Evolutionary conservation across 1,140 invertebrate species (phyloP).

Genomic region (Andricus grossulariae): DNA sequence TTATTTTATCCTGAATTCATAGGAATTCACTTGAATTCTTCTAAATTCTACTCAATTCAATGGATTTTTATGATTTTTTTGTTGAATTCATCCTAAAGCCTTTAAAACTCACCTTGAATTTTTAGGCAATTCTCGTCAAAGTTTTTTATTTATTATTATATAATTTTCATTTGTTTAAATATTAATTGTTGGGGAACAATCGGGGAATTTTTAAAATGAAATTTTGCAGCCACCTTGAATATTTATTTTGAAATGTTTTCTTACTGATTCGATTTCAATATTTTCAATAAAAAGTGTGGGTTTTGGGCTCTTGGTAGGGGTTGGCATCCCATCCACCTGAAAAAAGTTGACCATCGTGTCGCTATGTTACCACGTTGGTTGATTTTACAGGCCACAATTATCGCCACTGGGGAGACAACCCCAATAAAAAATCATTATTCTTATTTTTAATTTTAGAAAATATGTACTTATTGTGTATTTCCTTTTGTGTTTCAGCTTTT

Average conservation of each 20-base stretch:
- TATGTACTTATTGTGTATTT: not conserved
- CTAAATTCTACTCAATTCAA: too few relatives aligned
- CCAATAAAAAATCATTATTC: slow-evolving; percentile 72
- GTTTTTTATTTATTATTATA: too few relatives aligned
- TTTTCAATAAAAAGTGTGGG: slow-evolving; percentile 56
- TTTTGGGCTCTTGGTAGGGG: slow-evolving; percentile 76
- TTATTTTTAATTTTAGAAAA: not conserved
- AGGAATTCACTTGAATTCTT: too few relatives aligned
- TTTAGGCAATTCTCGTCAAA: too few relatives aligned
- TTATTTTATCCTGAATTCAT: too few relatives aligned
- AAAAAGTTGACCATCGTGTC: slow-evolving; percentile 33
- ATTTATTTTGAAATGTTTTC: not conserved
- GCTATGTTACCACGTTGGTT: slow-evolving; percentile 20
- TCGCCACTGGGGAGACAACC: slow-evolving; percentile 75
- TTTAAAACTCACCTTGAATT: too few relatives aligned
- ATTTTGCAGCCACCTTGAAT: too few relatives aligned
- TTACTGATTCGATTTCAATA: not conserved
- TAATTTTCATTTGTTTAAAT: too few relatives aligned
- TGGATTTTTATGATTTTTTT: too few relatives aligned
- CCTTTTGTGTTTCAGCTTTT: not conserved
- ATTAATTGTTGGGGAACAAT: too few relatives aligned
- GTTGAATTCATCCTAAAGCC: too few relatives aligned
- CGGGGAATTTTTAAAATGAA: too few relatives aligned
- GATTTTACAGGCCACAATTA: slow-evolving; percentile 41
- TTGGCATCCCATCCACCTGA: slow-evolving; percentile 80